Conservation (phyloP, 2,888 invertebrate species). For the Drosophila meridiana region DNA sequence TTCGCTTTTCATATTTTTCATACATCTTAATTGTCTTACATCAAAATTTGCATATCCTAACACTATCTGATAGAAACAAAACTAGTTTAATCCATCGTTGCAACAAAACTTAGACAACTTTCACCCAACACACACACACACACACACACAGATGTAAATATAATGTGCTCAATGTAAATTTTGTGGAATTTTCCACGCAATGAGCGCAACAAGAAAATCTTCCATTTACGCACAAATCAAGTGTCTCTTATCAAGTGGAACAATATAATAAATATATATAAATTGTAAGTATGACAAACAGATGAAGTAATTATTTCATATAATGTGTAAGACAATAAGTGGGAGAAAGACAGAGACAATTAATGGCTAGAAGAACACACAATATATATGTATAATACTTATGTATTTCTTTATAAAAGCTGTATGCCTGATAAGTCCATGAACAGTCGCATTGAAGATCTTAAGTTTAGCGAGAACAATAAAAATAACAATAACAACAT, state of each 20-base stretch:
- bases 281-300: constrained; percentile 1
- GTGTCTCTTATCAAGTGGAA: constrained; percentile 48
- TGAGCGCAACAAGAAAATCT: constrained; percentile 54
- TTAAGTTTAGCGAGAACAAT: constrained; percentile 4
- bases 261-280: constrained; percentile 6
- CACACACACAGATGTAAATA: not conserved
- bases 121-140: not conserved
- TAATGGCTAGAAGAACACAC: not conserved
- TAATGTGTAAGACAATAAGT: constrained; percentile 5
- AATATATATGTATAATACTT: not conserved
- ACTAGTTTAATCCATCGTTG: not conserved
- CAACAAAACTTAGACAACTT: not conserved
- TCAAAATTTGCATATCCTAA: not conserved
- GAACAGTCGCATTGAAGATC: not conserved
- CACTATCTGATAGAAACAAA: not conserved
- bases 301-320: not conserved
- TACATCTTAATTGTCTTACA: not conserved
- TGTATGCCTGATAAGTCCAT: constrained; percentile 13
- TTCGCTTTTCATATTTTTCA: not conserved
- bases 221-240: constrained; percentile 44
- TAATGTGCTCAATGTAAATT: constrained; percentile 6
- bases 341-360: not conserved
- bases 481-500: not conserved
- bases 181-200: constrained; percentile 64
- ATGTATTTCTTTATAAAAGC: not conserved